Base-by-base conservation (phyloP, 2,888 invertebrate species). In the Sclerodermus sp. region DNA sequence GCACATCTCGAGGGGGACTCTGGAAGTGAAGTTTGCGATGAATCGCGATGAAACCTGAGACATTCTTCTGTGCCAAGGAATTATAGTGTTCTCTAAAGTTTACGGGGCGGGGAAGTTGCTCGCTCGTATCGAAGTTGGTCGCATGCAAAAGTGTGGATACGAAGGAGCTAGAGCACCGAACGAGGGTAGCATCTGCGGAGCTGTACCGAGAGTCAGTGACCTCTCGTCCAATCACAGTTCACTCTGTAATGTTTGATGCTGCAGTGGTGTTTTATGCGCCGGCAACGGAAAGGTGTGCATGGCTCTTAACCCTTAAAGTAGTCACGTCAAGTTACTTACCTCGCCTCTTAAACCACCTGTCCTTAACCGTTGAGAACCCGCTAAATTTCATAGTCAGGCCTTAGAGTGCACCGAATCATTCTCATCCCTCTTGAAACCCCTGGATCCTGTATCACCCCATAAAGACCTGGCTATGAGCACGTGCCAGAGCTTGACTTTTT, bases 221-320 rank as follows among this genome's bases (percentile, higher is more conserved):
- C 72, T 66, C 66, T 61, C 60, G 63, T 54, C 67, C 63, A 64
- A 64, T 65, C 60, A 63, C 61, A 60, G 66, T 65, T 61, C 66
- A 64, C 56, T 64, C 66, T 67, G 73, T 70, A 69, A 73, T 72
- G 71, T 73, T 75, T 75, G 70, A 76, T 74, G 72, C 72, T 74
- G 73, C 74, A 74, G 71, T 71, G 73, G 72, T 73, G 73, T 68
- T 72, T 74, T 67, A 68, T 72, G 60, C 70, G 71, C 62, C 72
- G 69, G 60, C 71, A 72, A 69, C 68, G 67, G 68, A 75, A 74
- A 75, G 72, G 73, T 73, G 68, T 62, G 73, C 67, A 55, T 45
- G 16, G n/a, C 38, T 16, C 14, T 12, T 32, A 39, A 39, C 34
- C n/a, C n/a, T 34, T 13, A 34, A 34, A 34, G n/a, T 12, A 12